A percentile compares a stretch with the other conserved stretches of the same genome.
Evolutionary conservation across 2,888 invertebrate species (phyloP).

Genomic region (Siphonodentalium dalli): DNA sequence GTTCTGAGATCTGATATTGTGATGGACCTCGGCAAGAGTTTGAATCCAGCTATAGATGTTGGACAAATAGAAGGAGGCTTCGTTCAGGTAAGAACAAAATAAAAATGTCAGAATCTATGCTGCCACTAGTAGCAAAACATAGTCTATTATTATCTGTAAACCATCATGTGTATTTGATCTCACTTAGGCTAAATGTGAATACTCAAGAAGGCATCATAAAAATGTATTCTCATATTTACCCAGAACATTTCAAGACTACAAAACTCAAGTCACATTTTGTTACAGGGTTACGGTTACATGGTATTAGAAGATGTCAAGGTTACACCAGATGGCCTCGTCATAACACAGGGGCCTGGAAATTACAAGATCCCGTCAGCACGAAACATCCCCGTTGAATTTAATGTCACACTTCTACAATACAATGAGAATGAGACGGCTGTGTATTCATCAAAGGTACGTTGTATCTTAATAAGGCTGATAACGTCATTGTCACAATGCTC

Average conservation of each 20-base stretch:
- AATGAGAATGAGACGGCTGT: background rate
- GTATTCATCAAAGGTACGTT: background rate
- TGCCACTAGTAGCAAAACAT: too few species aligned
- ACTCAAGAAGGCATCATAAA: too few species aligned
- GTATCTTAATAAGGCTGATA: too few species aligned
- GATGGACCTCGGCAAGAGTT: slow-evolving; percentile 93
- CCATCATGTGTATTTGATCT: too few species aligned
- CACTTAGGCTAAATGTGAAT: too few species aligned
- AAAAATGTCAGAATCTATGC: too few species aligned
- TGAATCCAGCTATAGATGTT: slow-evolving; percentile 96
- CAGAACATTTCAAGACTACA: too few species aligned
- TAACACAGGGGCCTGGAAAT: background rate
- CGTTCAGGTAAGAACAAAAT: slow-evolving; percentile 77
- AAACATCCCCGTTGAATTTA: background rate
- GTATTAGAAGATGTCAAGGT: background rate
- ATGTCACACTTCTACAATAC: background rate
- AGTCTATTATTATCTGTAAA: too few species aligned
- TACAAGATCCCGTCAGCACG: background rate
- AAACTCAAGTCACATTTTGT: background rate
- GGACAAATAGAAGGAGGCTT: slow-evolving; percentile 97
- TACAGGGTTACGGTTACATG: background rate
- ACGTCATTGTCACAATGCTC: too few species aligned
- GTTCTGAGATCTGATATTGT: slow-evolving; percentile 90
- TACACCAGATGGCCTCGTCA: background rate
- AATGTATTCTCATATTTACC: too few species aligned